Evolutionary conservation across 2,113 vertebrate genomes (phyloP), one percentile per base, ranked within the genome.

Genomic region (Prinia subflava): DNA sequence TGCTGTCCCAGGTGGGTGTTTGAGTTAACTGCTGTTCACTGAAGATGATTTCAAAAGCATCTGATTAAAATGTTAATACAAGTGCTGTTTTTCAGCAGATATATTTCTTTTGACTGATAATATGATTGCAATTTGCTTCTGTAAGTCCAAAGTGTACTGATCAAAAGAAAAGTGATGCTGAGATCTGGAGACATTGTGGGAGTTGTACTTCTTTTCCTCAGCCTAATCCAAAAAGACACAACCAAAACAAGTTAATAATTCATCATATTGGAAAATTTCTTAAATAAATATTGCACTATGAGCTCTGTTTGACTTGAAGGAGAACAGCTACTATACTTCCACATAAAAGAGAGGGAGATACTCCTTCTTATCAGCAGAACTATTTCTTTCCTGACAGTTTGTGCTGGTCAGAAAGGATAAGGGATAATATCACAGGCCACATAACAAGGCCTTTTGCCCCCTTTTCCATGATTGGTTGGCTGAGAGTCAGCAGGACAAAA

Each of bases 221-320:
- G 41, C 22, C 60, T 91, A 64, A 85, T 90, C 56, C 56, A 71
- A 83, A 87, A 94, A 24, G 63, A 44, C 39, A 74, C 31, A 77
- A 90, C 75, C 4, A 21, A 90, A 95, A 93, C 30, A 86, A 70
- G 55, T 88, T 94, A 93, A 88, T 93, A 93, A 86, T 85, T 94
- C 33, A 69, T 80, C 39, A 55, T 85, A 83, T 27, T 94, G 63
- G 59, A 76, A 95, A 87, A 56, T 35, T 52, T 94, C 68, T 96
- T 90, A 82, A 87, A 76, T 74, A 95, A 94, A 85, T 89, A 73
- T 59, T 60, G 50, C 68, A 65, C 46, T 77, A 6, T 1, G 2
- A 83, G 67, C 30, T 92, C 35, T 91, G 30, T 81, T 97, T 94
- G 62, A 52, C 44, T 80, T 71, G 50, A 79, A 89, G 59, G 80